Conservation (phyloP, 2,797 vertebrate genomes). For the Craterocephalus amniculus region DNA sequence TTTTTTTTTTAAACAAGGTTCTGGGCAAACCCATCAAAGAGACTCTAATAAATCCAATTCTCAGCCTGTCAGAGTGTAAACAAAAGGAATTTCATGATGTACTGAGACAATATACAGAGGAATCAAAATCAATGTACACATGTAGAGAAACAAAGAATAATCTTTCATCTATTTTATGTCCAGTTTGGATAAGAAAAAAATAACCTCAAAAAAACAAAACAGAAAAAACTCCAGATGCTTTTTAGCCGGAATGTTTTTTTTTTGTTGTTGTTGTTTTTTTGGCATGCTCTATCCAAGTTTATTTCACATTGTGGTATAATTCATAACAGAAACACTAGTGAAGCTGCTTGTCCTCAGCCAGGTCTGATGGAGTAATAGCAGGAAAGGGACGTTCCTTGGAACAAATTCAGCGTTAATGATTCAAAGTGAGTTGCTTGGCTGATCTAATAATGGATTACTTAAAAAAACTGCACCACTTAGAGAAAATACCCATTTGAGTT, state of each 20-base stretch:
- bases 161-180: conserved; percentile 21
- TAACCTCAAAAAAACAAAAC: background rate
- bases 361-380: conserved; percentile 58
- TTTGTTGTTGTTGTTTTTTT: too few relatives aligned
- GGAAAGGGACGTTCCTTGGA: conserved; percentile 40
- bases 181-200: conserved; percentile 22
- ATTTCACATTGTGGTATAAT: conserved; percentile 56
- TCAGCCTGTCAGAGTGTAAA: conserved; percentile 9
- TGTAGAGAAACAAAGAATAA: conserved; percentile 5
- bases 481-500: background rate
- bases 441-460: background rate
- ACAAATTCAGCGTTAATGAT: conserved; percentile 23
- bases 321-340: conserved; percentile 65
- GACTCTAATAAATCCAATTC: background rate
- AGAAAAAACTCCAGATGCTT: conserved; percentile 1
- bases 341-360: conserved; percentile 60
- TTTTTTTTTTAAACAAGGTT: background rate
- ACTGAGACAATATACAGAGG: background rate
- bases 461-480: conserved; percentile 15
- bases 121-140: conserved; percentile 43
- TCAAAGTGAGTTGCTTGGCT: conserved; percentile 23
- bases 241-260: conserved; percentile 47
- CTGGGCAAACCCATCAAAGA: background rate
- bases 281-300: conserved; percentile 53
- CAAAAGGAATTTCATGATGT: conserved; percentile 1